phyloP scores from a whole-genome alignment of 2,113 vertebrate genomes.

The Tricholaema leucomelas region DNA sequence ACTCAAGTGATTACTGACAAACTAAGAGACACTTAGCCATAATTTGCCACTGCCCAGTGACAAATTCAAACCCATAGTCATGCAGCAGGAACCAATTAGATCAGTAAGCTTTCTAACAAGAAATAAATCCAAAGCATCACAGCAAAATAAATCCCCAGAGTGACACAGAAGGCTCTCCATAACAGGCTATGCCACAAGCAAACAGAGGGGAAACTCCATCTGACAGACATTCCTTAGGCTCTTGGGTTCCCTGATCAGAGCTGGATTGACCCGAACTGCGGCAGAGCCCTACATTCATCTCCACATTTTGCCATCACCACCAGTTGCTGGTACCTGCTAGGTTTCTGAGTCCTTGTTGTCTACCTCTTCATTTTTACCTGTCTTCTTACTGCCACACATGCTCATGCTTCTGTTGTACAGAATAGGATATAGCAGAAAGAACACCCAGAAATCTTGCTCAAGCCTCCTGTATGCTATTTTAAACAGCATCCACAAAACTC shows the following conservation, averaged over 20 bases:
- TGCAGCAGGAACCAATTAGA: not conserved
- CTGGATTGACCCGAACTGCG: rapidly evolving
- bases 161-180: not conserved
- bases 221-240: not conserved
- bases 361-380: not conserved
- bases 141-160: not conserved
- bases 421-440: not conserved
- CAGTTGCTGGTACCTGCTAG: not conserved
- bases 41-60: not conserved
- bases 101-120: not conserved
- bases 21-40: not conserved
- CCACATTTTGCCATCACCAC: not conserved
- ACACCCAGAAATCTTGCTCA: not conserved
- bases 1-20: not conserved
- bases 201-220: not conserved
- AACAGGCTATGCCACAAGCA: not conserved
- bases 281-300: rapidly evolving
- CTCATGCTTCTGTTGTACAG: not conserved
- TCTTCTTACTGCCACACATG: not conserved
- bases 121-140: not conserved
- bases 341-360: not conserved
- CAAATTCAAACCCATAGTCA: not conserved
- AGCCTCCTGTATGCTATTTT: not conserved
- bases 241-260: not conserved
- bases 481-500: not conserved